Evolutionary conservation across 2,888 invertebrate species (phyloP), one percentile per base, ranked within the genome.

Genomic region (Euplexia lucipara): DNA sequence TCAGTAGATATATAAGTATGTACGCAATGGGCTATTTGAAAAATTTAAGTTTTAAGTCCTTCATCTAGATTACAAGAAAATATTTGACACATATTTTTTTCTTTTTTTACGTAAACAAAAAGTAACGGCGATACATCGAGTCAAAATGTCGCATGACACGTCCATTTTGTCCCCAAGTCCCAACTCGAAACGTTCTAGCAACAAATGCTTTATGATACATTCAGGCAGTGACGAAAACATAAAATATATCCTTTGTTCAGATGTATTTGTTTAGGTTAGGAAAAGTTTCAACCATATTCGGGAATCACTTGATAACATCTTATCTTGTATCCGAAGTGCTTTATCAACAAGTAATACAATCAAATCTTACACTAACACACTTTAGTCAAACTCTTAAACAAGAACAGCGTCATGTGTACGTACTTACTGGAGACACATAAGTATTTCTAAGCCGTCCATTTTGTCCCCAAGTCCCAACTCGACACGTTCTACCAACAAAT

Each of bases 221-320:
- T 35, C 59, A 48, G 26, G 35, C 51, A 8, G 61, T 30, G 42
- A 59, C 73, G 81, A 89, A 90, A 88, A 88, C 87, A 83, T 74
- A 83, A 89, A n/a, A n/a, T n/a, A 87, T 83, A 88, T 86, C 89
- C 91, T 92, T 91, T 84, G 58, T 59, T n/a, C n/a, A n/a, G n/a
- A n/a, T n/a, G n/a, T n/a, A n/a, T n/a, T n/a, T n/a, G n/a, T n/a
- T n/a, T n/a, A n/a, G n/a, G n/a, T n/a, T n/a, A n/a, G n/a, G n/a
- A n/a, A n/a, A n/a, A n/a, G n/a, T n/a, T n/a, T n/a, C n/a, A n/a
- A n/a, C n/a, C n/a, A n/a, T n/a, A n/a, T n/a, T n/a, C n/a, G n/a
- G n/a, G n/a, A n/a, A n/a, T n/a, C n/a, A n/a, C n/a, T n/a, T n/a
- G n/a, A n/a, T n/a, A n/a, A n/a, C n/a, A n/a, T n/a, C n/a, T n/a